A percentile compares a stretch with the other conserved stretches of the same genome.
Conservation (phyloP, 92 coral and sea anemone species). For the Pocillopora meandrina region DNA sequence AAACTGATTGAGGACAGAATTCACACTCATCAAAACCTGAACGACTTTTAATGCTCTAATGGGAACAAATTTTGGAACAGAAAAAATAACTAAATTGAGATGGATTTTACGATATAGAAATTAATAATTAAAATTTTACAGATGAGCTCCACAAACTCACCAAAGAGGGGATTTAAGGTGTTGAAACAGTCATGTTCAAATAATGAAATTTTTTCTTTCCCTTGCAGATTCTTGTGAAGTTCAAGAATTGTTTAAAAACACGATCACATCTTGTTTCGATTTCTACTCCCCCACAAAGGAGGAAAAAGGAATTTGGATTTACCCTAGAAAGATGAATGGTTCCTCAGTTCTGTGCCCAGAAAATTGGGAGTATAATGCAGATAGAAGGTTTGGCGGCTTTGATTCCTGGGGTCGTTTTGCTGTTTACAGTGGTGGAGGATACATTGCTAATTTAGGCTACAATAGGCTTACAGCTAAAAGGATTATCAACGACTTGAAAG, state of each 20-base stretch:
- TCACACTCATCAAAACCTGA: too few species aligned
- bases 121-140: too few species aligned
- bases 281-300: conserved; percentile 29
- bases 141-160: background rate
- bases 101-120: too few species aligned
- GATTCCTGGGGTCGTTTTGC: conserved; percentile 21
- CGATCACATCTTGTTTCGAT: conserved; percentile 25
- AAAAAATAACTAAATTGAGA: too few species aligned
- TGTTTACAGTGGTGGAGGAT: conserved; percentile 35
- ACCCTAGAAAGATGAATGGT: background rate
- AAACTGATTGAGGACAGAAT: too few species aligned
- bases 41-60: too few species aligned
- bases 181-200: background rate
- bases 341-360: conserved; percentile 11
- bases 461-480: background rate
- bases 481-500: background rate
- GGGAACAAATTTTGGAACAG: too few species aligned
- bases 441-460: conserved; percentile 35
- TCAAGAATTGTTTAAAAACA: background rate
- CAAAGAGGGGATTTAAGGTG: background rate
- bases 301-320: conserved; percentile 36
- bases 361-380: conserved; percentile 22
- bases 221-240: conserved; percentile 22
- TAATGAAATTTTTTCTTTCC: too few species aligned
- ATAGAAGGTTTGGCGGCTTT: background rate